phyloP scores from a whole-genome alignment of 2,113 vertebrate genomes.

The Halichoerus grypus region DNA sequence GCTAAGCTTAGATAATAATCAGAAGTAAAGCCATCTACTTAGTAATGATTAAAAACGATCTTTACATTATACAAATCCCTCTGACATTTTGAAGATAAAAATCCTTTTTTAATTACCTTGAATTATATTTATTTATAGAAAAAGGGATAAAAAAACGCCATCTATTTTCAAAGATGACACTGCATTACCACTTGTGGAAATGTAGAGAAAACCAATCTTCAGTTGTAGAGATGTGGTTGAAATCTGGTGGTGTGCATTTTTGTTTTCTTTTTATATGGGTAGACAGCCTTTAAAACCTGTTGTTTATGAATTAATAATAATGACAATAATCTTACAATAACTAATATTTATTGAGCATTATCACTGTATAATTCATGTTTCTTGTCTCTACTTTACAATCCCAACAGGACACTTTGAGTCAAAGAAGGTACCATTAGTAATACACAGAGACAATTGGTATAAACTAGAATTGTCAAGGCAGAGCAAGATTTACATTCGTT shows the following conservation, averaged over 20 bases:
- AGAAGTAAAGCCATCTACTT: background rate
- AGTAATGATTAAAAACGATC: background rate
- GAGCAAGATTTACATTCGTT: background rate
- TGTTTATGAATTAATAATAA: constrained; percentile 21
- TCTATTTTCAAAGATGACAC: constrained; percentile 43
- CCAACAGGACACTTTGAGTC: background rate
- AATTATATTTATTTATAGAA: constrained; percentile 54
- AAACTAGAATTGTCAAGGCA: background rate
- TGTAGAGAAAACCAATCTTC: background rate
- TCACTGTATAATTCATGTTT: background rate
- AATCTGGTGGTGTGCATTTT: background rate
- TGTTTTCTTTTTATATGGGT: background rate
- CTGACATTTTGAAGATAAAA: constrained; percentile 53
- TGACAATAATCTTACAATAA: background rate
- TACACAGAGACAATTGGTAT: background rate
- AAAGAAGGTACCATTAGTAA: background rate
- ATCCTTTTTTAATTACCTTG: background rate
- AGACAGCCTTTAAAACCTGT: background rate
- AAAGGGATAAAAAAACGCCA: background rate
- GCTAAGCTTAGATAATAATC: constrained; percentile 39
- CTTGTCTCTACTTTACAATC: background rate
- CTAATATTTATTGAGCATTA: background rate
- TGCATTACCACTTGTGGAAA: background rate
- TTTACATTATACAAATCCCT: constrained; percentile 4
- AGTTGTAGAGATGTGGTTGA: background rate